Evolutionary conservation across 2,113 vertebrate genomes (phyloP).

Genomic region (Gobiocypris rarus): DNA sequence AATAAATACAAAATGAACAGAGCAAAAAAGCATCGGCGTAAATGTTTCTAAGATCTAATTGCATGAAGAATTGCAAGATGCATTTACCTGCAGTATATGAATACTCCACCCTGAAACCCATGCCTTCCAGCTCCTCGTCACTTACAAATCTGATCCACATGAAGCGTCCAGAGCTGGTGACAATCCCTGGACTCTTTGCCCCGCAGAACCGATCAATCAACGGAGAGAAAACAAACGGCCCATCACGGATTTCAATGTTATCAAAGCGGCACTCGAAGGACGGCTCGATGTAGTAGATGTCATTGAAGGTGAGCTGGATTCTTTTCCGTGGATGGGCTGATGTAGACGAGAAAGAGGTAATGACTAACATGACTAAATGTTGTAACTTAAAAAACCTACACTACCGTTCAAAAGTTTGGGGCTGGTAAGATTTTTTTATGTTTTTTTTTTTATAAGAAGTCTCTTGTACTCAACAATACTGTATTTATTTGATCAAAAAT

Average conservation of each 20-base stretch:
- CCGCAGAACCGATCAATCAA: slow-evolving; percentile 93
- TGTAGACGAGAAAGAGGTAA: slow-evolving; percentile 38
- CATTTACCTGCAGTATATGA: slow-evolving; percentile 89
- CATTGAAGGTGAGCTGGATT: slow-evolving; percentile 89
- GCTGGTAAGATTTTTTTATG: neutral
- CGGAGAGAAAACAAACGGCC: slow-evolving; percentile 94
- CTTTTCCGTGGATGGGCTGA: slow-evolving; percentile 92
- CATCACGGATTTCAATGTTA: slow-evolving; percentile 93
- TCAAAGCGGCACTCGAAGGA: slow-evolving; percentile 97
- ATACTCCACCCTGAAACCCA: slow-evolving; percentile 91
- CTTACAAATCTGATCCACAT: slow-evolving; percentile 97
- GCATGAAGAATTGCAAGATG: neutral
- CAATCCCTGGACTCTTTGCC: slow-evolving; percentile 81
- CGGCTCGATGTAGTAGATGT: slow-evolving; percentile 88
- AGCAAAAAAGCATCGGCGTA: neutral
- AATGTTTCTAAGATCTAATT: neutral
- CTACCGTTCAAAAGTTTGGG: neutral
- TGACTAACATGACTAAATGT: neutral
- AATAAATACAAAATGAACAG: neutral
- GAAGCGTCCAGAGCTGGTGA: slow-evolving; percentile 93
- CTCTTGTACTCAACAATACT: neutral
- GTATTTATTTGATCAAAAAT: neutral
- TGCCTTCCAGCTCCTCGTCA: slow-evolving; percentile 93
- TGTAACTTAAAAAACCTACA: neutral
- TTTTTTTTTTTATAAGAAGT: neutral